Percentiles rank a stretch among this genome's conserved stretches.
Evolutionary conservation across 2,888 invertebrate species (phyloP).

Genomic region (Melitaea athalia): DNA sequence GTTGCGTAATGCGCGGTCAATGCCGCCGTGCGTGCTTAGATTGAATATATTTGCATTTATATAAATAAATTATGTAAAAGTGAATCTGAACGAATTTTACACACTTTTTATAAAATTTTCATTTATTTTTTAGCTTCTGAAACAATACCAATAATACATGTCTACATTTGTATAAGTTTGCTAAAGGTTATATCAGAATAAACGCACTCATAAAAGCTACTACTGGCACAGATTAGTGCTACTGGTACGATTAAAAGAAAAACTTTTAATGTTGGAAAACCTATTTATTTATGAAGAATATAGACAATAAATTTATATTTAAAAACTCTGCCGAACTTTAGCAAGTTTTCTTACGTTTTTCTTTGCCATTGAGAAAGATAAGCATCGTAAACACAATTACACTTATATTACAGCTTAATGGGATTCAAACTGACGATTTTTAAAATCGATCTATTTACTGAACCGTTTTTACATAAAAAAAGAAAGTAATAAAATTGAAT

Average conservation of each 20-base stretch:
- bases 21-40: constrained; percentile 45
- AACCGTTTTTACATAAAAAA: background rate
- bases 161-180: too few species aligned
- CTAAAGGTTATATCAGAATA: too few species aligned
- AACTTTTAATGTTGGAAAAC: too few species aligned
- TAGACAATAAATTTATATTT: too few species aligned
- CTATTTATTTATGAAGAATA: too few species aligned
- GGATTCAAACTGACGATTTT: background rate
- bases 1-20: constrained; percentile 62
- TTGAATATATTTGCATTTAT: constrained; percentile 24
- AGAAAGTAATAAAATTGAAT: constrained; percentile 12
- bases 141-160: background rate
- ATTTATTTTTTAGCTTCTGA: background rate
- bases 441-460: background rate
- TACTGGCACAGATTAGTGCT: too few species aligned
- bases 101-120: background rate
- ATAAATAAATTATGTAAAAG: constrained; percentile 10
- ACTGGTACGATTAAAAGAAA: too few species aligned
- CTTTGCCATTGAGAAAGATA: too few species aligned
- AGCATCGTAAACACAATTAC: too few species aligned
- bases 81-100: background rate
- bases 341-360: too few species aligned
- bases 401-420: background rate
- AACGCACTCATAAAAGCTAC: too few species aligned
- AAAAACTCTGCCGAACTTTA: too few species aligned